phyloP scores from a whole-genome alignment of 2,888 invertebrate species.

The Prenolepis imparis region DNA sequence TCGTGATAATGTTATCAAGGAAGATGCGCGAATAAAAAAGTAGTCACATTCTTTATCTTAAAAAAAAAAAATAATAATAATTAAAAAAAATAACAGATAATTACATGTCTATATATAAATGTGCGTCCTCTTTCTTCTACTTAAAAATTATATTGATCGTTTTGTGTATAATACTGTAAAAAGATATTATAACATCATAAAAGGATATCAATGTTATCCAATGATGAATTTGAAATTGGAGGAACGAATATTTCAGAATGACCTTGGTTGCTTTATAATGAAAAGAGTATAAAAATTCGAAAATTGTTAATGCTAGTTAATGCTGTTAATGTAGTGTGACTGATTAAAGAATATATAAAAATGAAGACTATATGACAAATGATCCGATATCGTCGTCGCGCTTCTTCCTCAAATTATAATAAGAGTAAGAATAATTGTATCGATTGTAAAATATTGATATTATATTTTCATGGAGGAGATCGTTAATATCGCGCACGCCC shows the following conservation, averaged over 20 bases:
- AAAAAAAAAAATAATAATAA: conserved; percentile 4
- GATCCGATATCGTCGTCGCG: background rate
- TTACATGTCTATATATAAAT: background rate
- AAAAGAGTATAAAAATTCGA: background rate
- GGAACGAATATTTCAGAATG: background rate
- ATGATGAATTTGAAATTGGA: background rate
- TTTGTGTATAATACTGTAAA: background rate
- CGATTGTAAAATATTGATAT: background rate
- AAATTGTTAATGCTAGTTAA: background rate
- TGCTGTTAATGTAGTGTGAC: background rate
- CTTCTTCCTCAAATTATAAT: background rate
- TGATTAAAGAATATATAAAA: background rate
- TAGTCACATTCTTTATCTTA: background rate
- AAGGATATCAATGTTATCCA: background rate
- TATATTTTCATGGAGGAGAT: conserved; percentile 42
- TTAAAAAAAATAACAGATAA: background rate
- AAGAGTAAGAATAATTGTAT: background rate
- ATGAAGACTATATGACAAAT: background rate
- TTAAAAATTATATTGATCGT: background rate
- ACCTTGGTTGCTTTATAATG: conserved; percentile 6
- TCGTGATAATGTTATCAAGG: conserved; percentile 22
- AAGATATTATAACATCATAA: conserved; percentile 8
- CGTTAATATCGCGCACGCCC: conserved; percentile 58
- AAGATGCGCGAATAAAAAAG: background rate
- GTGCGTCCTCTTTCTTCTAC: background rate